Evolutionary conservation across 2,113 vertebrate genomes (phyloP).

Genomic region (Empidonax traillii): DNA sequence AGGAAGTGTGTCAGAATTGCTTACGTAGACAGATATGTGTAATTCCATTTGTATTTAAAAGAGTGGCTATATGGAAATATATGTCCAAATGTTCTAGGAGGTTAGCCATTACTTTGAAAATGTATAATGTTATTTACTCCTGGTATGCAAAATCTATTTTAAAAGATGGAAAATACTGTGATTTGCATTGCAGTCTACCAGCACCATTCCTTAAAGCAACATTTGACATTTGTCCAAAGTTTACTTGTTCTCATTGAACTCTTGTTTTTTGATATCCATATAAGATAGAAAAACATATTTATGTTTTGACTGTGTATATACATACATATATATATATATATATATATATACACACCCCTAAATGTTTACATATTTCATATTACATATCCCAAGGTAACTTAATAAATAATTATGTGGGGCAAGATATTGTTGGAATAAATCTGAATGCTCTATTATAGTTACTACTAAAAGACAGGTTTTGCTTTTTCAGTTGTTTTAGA

Average conservation of each 20-base stretch:
- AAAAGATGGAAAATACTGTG: background rate
- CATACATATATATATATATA: background rate
- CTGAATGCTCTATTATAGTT: background rate
- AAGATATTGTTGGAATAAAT: background rate
- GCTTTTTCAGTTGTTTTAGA: background rate
- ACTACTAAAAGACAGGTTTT: background rate
- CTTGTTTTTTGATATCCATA: background rate
- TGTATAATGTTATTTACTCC: background rate
- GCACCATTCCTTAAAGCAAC: background rate
- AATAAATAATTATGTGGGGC: background rate
- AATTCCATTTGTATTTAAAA: background rate
- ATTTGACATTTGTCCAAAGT: background rate
- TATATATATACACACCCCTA: accelerated
- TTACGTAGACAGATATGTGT: background rate
- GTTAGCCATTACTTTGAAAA: background rate
- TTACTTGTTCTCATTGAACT: background rate
- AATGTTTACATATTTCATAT: background rate
- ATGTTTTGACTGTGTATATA: background rate
- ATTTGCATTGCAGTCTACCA: background rate
- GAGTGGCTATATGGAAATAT: background rate
- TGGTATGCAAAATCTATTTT: background rate
- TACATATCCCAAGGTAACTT: background rate
- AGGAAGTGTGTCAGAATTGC: background rate
- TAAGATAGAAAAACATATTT: background rate
- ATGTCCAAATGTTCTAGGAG: background rate